Evolutionary conservation across 2,113 vertebrate species (phyloP).

Genomic region (Epinephelus fuscoguttatus): DNA sequence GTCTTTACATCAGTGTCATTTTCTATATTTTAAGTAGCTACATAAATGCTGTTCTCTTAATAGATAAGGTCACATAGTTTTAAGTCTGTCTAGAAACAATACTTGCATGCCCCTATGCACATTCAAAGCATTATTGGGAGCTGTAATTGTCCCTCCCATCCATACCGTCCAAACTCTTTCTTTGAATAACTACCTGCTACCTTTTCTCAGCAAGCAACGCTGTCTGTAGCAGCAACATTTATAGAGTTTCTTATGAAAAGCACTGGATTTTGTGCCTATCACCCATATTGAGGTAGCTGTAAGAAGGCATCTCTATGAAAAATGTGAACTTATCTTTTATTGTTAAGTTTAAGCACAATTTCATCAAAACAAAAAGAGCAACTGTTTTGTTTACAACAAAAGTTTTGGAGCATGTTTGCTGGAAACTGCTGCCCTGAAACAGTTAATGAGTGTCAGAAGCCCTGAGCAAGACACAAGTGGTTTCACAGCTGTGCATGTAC

Average conservation of each 20-base stretch:
- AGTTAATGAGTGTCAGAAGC: not conserved
- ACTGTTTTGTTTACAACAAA: not conserved
- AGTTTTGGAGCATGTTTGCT: not conserved
- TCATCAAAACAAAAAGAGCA: not conserved
- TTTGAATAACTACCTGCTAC: not conserved
- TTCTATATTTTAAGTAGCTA: not conserved
- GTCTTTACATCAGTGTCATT: constrained; percentile 2
- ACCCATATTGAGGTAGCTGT: not conserved
- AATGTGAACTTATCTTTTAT: not conserved
- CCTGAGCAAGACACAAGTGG: not conserved
- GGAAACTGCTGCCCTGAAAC: not conserved
- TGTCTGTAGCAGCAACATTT: no score
- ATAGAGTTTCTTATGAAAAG: not conserved
- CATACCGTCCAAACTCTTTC: not conserved
- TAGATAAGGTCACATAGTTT: not conserved
- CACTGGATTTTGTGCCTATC: not conserved
- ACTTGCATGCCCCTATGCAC: not conserved
- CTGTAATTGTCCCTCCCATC: not conserved
- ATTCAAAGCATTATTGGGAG: not conserved
- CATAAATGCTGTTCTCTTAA: not conserved
- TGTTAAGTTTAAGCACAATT: not conserved
- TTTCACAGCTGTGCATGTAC: not conserved
- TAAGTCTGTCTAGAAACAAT: no score
- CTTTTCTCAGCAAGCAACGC: not conserved
- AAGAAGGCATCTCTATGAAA: not conserved